These are phyloP conservation scores for Rosalia funebris DNA, from an alignment of 2,888 invertebrate genomes.

Conservation along the genomic window DNA sequence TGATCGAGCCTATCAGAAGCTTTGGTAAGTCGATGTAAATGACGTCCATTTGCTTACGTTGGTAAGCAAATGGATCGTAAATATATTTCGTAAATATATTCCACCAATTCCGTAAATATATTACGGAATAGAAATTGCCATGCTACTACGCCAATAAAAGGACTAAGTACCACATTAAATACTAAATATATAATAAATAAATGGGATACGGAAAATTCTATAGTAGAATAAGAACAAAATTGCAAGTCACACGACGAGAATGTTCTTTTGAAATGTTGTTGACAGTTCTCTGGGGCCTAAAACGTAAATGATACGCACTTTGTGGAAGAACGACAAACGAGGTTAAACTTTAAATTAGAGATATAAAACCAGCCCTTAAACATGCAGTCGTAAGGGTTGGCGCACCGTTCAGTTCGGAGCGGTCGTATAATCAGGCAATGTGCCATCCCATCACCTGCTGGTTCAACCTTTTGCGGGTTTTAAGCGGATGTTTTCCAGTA, in stretches of 20 bases:
- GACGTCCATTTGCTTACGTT: no score
- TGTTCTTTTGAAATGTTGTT: neutral
- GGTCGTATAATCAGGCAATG: constrained; percentile 2
- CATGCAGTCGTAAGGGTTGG: constrained; percentile 1
- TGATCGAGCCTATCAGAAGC: no score
- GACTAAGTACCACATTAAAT: no score
- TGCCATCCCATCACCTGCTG: constrained; percentile 6
- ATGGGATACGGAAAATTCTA: no score
- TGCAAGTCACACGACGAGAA: neutral
- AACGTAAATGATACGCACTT: neutral
- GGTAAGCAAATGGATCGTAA: no score
- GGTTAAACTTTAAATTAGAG: constrained; percentile 3
- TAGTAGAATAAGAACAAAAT: neutral
- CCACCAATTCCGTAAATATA: no score
- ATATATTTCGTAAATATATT: no score
- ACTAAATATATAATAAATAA: no score
- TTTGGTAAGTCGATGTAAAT: no score
- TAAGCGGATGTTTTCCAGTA: neutral
- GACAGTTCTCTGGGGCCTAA: neutral
- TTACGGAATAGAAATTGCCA: no score
- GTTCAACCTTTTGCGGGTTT: neutral
- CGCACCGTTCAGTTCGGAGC: neutral
- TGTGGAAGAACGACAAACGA: neutral
- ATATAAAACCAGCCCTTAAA: constrained; percentile 12
- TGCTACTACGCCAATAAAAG: no score